Percentiles rank a stretch among this genome's conserved stretches.
These are phyloP conservation scores for Leontopithecus rosalia DNA, from an alignment of 2,797 vertebrate genomes.

Conservation along the genomic window DNA sequence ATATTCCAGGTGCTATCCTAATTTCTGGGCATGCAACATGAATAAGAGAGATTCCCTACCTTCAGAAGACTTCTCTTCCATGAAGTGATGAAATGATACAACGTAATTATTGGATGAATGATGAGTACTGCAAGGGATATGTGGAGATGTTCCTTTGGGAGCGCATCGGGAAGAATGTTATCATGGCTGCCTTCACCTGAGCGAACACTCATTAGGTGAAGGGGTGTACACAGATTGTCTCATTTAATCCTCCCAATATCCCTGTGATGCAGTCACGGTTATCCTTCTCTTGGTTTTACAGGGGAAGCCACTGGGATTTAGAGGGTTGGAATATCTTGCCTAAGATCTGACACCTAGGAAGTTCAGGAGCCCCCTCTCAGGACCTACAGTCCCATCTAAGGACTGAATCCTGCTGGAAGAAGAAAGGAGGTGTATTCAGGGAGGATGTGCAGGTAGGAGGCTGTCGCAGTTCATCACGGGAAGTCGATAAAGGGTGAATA, in stretches of 20 bases:
- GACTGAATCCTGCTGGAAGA: neutral
- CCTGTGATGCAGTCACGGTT: neutral
- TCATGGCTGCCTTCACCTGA: neutral
- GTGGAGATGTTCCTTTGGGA: neutral
- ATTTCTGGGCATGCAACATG: neutral
- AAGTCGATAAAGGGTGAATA: neutral
- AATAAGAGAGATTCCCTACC: neutral
- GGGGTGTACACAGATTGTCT: neutral
- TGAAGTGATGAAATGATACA: neutral
- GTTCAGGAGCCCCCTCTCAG: neutral
- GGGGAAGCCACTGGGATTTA: neutral
- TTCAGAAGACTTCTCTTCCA: neutral
- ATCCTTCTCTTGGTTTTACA: neutral
- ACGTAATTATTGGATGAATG: neutral
- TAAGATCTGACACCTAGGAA: neutral
- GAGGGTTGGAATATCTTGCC: no score
- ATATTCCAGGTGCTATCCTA: no score
- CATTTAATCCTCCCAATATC: neutral
- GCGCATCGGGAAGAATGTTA: neutral
- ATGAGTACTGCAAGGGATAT: neutral
- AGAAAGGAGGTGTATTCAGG: neutral
- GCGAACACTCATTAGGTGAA: neutral
- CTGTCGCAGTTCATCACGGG: accelerated
- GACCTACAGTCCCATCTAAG: neutral
- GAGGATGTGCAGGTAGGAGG: neutral